A percentile compares a stretch with the other conserved stretches of the same genome.
These are phyloP conservation scores for Octomys mimax DNA, from an alignment of 2,797 vertebrate species.

Conservation along the genomic window DNA sequence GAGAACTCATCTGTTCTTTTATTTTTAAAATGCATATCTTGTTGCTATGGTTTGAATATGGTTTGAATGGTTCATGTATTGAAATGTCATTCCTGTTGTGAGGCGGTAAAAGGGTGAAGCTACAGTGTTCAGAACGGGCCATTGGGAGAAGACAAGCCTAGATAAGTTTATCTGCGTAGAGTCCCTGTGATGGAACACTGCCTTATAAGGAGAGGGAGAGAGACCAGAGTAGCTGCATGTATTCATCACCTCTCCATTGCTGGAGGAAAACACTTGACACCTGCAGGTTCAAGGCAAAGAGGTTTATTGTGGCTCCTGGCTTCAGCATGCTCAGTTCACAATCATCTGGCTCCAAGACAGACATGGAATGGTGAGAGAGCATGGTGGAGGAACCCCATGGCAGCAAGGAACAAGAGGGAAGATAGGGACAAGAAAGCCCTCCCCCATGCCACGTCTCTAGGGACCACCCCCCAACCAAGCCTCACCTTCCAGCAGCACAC, in stretches of 20 bases:
- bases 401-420: neutral
- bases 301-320: neutral
- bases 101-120: neutral
- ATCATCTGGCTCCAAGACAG: neutral
- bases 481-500: neutral
- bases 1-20: neutral
- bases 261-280: neutral
- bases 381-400: neutral
- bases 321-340: neutral
- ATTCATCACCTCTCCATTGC: neutral
- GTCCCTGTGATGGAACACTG: neutral
- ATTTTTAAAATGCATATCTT: conserved; percentile 38
- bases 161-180: neutral
- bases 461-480: neutral
- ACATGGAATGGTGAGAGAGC: neutral
- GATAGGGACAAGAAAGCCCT: neutral
- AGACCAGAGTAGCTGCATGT: neutral
- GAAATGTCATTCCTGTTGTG: neutral
- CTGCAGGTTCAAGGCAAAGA: neutral
- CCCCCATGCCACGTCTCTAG: neutral
- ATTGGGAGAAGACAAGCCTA: neutral
- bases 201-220: neutral
- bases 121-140: neutral
- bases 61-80: neutral
- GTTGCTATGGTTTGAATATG: neutral